A percentile compares a stretch with the other conserved stretches of the same genome.
These are phyloP conservation scores for Apamea monoglypha DNA, from an alignment of 2,888 invertebrate species.

Conservation along the genomic window DNA sequence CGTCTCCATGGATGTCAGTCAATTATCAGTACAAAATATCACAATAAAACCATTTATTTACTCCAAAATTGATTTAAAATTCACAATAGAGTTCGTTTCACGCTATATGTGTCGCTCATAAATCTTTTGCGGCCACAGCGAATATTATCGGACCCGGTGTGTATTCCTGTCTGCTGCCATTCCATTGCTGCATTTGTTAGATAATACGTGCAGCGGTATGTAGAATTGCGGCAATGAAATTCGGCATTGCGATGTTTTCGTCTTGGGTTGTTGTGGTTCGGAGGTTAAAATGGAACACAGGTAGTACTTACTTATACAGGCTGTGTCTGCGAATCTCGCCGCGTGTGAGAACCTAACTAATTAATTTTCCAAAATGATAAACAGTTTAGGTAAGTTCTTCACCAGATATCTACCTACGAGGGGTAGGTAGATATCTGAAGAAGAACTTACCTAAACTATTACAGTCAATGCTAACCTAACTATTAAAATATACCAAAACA, in stretches of 20 bases:
- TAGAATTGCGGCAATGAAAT: conserved; percentile 12
- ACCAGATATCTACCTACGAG: too few relatives aligned
- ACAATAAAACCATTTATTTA: conserved; percentile 12
- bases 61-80: conserved; percentile 35
- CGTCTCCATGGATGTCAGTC: neutral
- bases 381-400: neutral
- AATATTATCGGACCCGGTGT: conserved; percentile 25
- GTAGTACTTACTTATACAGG: neutral
- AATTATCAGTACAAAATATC: neutral
- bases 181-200: conserved; percentile 31
- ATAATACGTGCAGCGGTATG: conserved; percentile 5
- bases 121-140: conserved; percentile 33
- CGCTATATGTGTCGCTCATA: conserved; percentile 27
- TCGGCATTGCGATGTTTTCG: neutral
- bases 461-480: too few relatives aligned
- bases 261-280: neutral
- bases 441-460: too few relatives aligned
- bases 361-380: neutral
- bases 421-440: too few relatives aligned
- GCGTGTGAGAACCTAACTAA: neutral
- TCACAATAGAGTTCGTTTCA: conserved; percentile 17
- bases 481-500: too few relatives aligned
- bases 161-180: conserved; percentile 22
- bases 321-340: neutral
- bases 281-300: conserved; percentile 18